phyloP scores from a whole-genome alignment of 1,140 invertebrate genomes.

The Drosophila triauraria region DNA sequence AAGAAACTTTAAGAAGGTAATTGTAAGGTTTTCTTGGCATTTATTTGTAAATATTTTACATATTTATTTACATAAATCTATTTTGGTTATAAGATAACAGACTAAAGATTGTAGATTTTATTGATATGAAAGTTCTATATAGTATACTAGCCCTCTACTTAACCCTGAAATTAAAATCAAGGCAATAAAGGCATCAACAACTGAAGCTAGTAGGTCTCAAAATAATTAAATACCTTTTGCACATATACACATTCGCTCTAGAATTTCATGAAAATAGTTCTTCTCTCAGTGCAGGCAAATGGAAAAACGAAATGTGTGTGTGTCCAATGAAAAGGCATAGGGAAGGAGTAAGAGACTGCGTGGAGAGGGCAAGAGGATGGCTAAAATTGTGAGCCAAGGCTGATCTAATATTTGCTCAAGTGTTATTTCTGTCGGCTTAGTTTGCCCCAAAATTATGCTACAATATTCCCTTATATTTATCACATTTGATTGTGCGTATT shows the following conservation, averaged over 20 bases:
- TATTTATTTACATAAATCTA: no score
- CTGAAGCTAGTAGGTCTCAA: no score
- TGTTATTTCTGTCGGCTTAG: slow-evolving; percentile 83
- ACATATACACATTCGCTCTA: background rate
- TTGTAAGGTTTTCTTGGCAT: no score
- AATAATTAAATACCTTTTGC: background rate
- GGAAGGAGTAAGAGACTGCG: background rate
- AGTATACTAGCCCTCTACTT: no score
- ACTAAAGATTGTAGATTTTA: no score
- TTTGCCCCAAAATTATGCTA: slow-evolving; percentile 71
- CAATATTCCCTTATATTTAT: slow-evolving; percentile 83
- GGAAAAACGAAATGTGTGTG: slow-evolving; percentile 53
- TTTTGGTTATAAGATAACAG: no score
- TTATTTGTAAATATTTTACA: background rate
- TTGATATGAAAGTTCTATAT: no score
- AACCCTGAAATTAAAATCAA: no score
- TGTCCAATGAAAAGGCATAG: slow-evolving; percentile 15
- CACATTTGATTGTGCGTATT: slow-evolving; percentile 83
- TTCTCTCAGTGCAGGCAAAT: slow-evolving; percentile 39
- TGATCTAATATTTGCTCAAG: slow-evolving; percentile 77
- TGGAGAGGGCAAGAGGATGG: background rate
- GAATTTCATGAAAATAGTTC: background rate
- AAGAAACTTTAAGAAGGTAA: no score
- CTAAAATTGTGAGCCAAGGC: slow-evolving; percentile 50
- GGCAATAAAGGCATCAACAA: background rate